Conservation (phyloP, 2,888 invertebrate species). For the Heterodera filipjevi region DNA sequence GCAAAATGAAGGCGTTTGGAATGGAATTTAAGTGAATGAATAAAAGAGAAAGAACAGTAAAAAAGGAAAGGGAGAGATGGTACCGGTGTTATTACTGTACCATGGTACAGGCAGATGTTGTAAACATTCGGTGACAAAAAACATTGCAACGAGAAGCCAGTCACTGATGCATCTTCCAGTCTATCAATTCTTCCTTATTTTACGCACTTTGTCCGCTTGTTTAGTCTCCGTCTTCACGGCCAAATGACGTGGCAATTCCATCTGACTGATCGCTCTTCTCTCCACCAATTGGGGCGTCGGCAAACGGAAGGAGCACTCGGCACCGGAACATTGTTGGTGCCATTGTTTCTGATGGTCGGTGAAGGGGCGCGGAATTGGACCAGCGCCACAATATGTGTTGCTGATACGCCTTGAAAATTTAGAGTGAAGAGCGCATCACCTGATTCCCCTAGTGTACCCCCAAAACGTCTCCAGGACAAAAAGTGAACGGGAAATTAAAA, state of each 20-base stretch:
- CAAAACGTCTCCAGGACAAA: too few species aligned
- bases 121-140: not conserved
- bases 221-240: slow-evolving; percentile 40
- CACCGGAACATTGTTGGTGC: not conserved
- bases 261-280: slow-evolving; percentile 30
- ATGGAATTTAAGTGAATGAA: slow-evolving; percentile 14
- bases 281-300: not conserved
- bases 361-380: slow-evolving; percentile 12
- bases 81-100: not conserved
- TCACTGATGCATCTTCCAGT: not conserved
- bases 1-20: slow-evolving; percentile 7
- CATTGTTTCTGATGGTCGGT: not conserved
- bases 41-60: not conserved
- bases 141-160: not conserved
- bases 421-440: not conserved
- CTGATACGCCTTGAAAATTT: slow-evolving; percentile 18
- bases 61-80: not conserved
- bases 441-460: too few species aligned
- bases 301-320: not conserved
- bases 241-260: slow-evolving; percentile 34
- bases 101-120: not conserved
- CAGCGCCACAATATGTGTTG: slow-evolving; percentile 29
- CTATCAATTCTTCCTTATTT: not conserved
- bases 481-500: too few species aligned
- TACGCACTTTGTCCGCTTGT: slow-evolving; percentile 18